Evolutionary conservation across 2,888 invertebrate genomes (phyloP).

Genomic region (Athrips mouffetella): DNA sequence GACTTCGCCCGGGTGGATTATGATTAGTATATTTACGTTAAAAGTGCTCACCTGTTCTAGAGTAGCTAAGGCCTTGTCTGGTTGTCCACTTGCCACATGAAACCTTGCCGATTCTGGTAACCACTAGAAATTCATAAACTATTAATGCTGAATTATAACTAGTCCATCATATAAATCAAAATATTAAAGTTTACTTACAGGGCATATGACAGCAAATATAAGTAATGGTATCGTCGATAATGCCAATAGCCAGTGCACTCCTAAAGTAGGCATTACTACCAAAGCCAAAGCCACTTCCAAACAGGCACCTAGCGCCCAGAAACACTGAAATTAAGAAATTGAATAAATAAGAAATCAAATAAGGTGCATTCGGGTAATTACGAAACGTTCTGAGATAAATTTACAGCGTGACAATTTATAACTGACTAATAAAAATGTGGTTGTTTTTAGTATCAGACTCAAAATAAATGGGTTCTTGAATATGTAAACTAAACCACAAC

Average conservation of each 20-base stretch:
- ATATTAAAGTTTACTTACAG: constrained; percentile 80
- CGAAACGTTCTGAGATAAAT: too few species aligned
- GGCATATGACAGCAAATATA: constrained; percentile 88
- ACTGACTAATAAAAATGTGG: too few species aligned
- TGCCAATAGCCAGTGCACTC: constrained; percentile 94
- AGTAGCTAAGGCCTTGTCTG: constrained; percentile 90
- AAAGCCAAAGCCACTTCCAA: constrained; percentile 94
- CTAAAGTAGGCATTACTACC: constrained; percentile 93
- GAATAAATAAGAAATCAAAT: too few species aligned
- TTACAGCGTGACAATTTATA: too few species aligned
- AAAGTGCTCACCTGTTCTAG: constrained; percentile 88
- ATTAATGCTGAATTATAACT: too few species aligned
- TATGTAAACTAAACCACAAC: too few species aligned
- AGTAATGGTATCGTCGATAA: constrained; percentile 93
- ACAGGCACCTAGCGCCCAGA: constrained; percentile 97
- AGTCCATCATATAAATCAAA: constrained; percentile 12
- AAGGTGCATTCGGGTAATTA: too few species aligned
- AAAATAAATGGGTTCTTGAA: too few species aligned
- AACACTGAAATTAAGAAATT: constrained; percentile 80
- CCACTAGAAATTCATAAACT: constrained; percentile 83
- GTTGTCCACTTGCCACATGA: constrained; percentile 91
- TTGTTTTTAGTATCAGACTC: too few species aligned
- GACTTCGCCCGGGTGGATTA: too few species aligned
- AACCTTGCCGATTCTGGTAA: constrained; percentile 95
- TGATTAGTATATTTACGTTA: too few species aligned